These are phyloP conservation scores for Mormyrus iriodes DNA, from an alignment of 2,113 vertebrate genomes.

Conservation along the genomic window DNA sequence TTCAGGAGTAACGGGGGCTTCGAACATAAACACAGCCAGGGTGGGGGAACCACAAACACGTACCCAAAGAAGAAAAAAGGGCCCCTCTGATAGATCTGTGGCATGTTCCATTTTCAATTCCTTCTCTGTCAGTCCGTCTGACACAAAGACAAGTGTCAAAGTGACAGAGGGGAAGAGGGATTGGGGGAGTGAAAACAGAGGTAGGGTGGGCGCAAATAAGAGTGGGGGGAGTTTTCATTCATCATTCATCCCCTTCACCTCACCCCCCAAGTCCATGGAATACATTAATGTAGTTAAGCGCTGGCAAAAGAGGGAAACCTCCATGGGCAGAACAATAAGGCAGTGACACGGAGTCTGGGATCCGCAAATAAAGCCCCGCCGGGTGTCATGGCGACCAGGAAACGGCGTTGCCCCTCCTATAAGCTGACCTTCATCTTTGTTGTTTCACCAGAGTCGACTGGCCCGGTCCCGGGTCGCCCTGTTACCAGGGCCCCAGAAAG, in stretches of 20 bases:
- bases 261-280: background rate
- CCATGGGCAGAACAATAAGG: slow-evolving; percentile 12
- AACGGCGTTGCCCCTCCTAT: slow-evolving; percentile 89
- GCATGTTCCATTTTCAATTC: slow-evolving; percentile 58
- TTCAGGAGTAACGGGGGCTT: slow-evolving; percentile 46
- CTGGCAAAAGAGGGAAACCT: background rate
- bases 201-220: slow-evolving; percentile 29
- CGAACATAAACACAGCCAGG: slow-evolving; percentile 56
- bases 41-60: slow-evolving; percentile 57
- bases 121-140: slow-evolving; percentile 36
- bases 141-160: slow-evolving; percentile 63
- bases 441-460: slow-evolving; percentile 59
- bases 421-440: slow-evolving; percentile 79
- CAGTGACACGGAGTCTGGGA: slow-evolving; percentile 83
- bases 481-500: slow-evolving; percentile 78
- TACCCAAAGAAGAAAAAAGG: slow-evolving; percentile 37
- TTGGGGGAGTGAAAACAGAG: slow-evolving; percentile 35
- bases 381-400: slow-evolving; percentile 95
- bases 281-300: background rate
- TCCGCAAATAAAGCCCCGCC: slow-evolving; percentile 96
- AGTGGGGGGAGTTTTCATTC: slow-evolving; percentile 60
- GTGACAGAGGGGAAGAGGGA: slow-evolving; percentile 45
- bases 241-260: background rate
- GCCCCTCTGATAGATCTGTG: slow-evolving; percentile 48
- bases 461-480: slow-evolving; percentile 62